phyloP scores from a whole-genome alignment of 92 coral and sea anemone species.

The Montipora capitata region DNA sequence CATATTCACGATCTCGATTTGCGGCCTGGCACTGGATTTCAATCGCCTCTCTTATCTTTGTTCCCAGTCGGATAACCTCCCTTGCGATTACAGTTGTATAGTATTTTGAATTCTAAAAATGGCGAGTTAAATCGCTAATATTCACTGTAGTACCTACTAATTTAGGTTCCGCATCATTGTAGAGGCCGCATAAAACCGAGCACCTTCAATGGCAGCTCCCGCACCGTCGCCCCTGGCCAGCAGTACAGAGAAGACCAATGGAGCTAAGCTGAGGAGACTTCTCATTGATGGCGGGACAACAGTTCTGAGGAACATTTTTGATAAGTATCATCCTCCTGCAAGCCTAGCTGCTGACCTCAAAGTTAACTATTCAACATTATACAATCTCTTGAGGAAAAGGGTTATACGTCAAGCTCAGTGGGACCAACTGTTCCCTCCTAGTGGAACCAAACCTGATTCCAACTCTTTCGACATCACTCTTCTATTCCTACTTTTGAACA shows the following conservation, averaged over 20 bases:
- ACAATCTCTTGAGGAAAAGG: constrained; percentile 4
- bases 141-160: no score
- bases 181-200: no score
- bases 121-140: no score
- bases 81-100: no score
- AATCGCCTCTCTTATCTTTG: no score
- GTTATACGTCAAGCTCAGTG: constrained; percentile 59
- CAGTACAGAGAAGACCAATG: constrained; percentile 22
- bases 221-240: constrained; percentile 24
- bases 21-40: no score
- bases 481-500: constrained; percentile 63
- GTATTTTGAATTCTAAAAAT: no score
- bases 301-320: constrained; percentile 3
- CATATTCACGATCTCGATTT: no score
- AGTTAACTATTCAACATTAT: not conserved
- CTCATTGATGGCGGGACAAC: constrained; percentile 33
- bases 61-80: no score
- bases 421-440: constrained; percentile 69
- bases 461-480: constrained; percentile 68
- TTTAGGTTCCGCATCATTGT: no score
- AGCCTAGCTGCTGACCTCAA: not conserved
- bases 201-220: not conserved
- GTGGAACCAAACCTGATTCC: constrained; percentile 60
- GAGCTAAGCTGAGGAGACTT: constrained; percentile 33
- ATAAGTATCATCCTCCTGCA: not conserved